phyloP scores from a whole-genome alignment of 2,113 vertebrate species.

The Neogobius melanostomus region DNA sequence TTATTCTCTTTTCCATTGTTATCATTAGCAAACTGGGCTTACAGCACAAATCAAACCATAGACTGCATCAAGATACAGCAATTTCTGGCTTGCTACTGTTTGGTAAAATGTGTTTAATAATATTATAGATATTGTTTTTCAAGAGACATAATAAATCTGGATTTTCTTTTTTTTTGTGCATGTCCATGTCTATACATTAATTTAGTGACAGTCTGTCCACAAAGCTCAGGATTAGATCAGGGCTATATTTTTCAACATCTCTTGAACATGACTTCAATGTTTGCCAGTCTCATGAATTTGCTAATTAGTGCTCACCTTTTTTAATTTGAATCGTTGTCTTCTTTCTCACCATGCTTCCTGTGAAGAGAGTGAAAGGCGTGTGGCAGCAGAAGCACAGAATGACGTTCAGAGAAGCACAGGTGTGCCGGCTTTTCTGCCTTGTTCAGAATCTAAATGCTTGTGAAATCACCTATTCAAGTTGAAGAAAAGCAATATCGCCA shows the following conservation, averaged over 20 bases:
- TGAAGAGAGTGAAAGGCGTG: constrained; percentile 12
- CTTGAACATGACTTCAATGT: constrained; percentile 11
- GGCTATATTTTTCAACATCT: constrained; percentile 10
- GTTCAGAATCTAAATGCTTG: constrained; percentile 14
- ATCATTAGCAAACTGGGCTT: too few relatives aligned
- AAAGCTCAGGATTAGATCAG: neutral
- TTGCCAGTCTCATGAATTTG: constrained; percentile 19
- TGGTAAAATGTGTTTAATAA: too few relatives aligned
- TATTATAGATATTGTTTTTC: too few relatives aligned
- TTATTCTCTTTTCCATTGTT: too few relatives aligned
- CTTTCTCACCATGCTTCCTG: constrained; percentile 8
- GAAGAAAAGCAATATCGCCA: constrained; percentile 5
- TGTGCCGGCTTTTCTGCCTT: constrained; percentile 13
- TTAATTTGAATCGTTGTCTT: constrained; percentile 8
- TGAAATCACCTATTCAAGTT: constrained; percentile 9
- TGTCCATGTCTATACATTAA: too few relatives aligned
- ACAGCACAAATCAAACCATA: too few relatives aligned
- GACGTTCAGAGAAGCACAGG: constrained; percentile 14
- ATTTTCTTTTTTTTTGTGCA: too few relatives aligned
- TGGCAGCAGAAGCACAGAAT: constrained; percentile 13
- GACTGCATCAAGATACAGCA: too few relatives aligned
- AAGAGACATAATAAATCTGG: too few relatives aligned
- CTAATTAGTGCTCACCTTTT: constrained; percentile 8
- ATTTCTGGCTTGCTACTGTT: too few relatives aligned
- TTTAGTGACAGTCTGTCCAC: neutral